Base-by-base conservation (phyloP, 2,113 vertebrate species). In the Onychostruthus taczanowskii region DNA sequence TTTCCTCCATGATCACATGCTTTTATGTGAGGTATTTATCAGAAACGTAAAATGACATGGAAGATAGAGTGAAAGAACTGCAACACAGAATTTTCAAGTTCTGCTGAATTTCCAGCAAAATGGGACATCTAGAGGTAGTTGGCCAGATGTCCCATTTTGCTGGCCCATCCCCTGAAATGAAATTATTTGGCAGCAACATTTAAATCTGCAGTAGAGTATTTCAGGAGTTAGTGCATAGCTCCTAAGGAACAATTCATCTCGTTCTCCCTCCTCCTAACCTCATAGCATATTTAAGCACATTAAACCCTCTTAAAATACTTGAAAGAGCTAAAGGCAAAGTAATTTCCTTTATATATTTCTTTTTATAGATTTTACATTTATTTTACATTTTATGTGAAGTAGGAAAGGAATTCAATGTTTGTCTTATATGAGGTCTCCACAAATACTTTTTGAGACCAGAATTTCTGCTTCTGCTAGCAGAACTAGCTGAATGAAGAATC, bases 401-500 rank as follows among this genome's bases (percentile, higher is more conserved):
- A 61, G 50, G 33, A 93, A 79, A 69, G 39, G 41, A 92, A 72
- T 44, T 63, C 16, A 74, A 10, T 41, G 16, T 59, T 73, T 82
- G 53, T 22, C 63, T 90, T 69, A 21, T 24, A 61, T 35, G 49
- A 79, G 16, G 31, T 90, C 70, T 86, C 61, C 44, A 53, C 23
- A 88, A 69, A 53, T 62, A 80, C 20, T 86, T 74, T 8, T 62
- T 70, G 68, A 84, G 68, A 77, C 11, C 26, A 74, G 79, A 88
- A 93, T 94, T 93, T 95, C 88, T 88, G 62, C 88, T 88, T 94
- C 78, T 74, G 53, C 53, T 61, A 77, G 79, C 35, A 46, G 31
- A 90, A 92, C 50, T 39, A 86, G 63, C 3, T 59, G 63, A 35
- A 70, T 55, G 39, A 46, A 77, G 46, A 86, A 90, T 74, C 31